Evolutionary conservation across 2,113 vertebrate genomes (phyloP).

Genomic region (Willisornis vidua): DNA sequence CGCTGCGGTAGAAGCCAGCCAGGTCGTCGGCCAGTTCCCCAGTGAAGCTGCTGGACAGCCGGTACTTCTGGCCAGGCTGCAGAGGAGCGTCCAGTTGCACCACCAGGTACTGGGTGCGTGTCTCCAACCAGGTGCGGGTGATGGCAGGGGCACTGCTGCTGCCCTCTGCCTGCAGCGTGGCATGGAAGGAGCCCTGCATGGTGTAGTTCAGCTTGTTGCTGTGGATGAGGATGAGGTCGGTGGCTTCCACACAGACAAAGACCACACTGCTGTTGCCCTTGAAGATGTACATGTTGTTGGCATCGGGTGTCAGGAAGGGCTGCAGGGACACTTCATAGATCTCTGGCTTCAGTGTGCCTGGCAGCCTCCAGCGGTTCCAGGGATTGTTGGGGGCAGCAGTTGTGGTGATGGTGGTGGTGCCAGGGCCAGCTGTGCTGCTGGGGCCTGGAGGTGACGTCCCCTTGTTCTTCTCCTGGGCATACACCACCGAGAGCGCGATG

Average conservation of each 20-base stretch:
- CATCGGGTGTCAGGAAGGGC: slow-evolving; percentile 73
- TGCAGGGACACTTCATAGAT: slow-evolving; percentile 81
- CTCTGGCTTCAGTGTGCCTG: slow-evolving; percentile 71
- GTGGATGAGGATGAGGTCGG: slow-evolving; percentile 88
- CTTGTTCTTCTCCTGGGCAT: slow-evolving; percentile 79
- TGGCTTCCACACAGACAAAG: slow-evolving; percentile 79
- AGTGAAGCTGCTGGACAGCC: slow-evolving; percentile 75
- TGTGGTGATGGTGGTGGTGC: neutral
- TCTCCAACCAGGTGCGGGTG: slow-evolving; percentile 67
- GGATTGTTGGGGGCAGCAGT: neutral
- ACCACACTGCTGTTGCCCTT: slow-evolving; percentile 77
- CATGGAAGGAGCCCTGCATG: neutral
- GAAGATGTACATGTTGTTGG: slow-evolving; percentile 79
- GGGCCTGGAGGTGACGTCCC: accelerated
- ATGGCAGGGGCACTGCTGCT: neutral
- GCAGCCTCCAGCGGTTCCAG: slow-evolving; percentile 88
- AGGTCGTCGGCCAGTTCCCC: slow-evolving; percentile 91
- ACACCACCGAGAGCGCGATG: slow-evolving; percentile 84
- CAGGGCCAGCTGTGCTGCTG: accelerated
- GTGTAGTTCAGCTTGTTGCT: slow-evolving; percentile 88
- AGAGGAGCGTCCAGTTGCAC: slow-evolving; percentile 70
- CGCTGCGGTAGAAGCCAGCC: slow-evolving; percentile 92
- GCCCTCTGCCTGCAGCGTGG: neutral
- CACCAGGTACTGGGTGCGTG: slow-evolving; percentile 84
- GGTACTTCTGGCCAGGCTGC: slow-evolving; percentile 55